These are phyloP conservation scores for Agriopis leucophaearia DNA, from an alignment of 2,888 invertebrate genomes.

Conservation along the genomic window DNA sequence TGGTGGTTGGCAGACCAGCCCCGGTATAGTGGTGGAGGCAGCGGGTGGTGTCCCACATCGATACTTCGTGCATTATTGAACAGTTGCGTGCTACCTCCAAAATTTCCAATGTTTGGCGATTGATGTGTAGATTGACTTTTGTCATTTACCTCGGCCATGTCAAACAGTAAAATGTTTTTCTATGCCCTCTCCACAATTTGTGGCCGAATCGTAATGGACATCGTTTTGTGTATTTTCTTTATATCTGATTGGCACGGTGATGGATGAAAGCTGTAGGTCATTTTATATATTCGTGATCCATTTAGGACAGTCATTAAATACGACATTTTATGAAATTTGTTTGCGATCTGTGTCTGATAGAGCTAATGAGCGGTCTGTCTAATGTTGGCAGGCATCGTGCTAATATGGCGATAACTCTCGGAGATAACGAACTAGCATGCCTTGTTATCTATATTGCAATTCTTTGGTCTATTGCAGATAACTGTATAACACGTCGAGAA, in stretches of 20 bases:
- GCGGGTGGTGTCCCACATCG: constrained; percentile 81
- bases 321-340: constrained; percentile 43
- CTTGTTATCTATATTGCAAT: constrained; percentile 23
- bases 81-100: constrained; percentile 83
- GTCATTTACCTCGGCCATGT: constrained; percentile 84
- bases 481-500: constrained; percentile 42
- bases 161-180: constrained; percentile 84
- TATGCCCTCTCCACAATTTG: constrained; percentile 79
- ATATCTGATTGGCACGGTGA: constrained; percentile 81
- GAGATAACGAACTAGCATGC: constrained; percentile 38
- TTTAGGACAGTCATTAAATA: constrained; percentile 46
- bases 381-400: constrained; percentile 27
- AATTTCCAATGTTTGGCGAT: constrained; percentile 86
- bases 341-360: constrained; percentile 43
- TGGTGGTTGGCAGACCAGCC: constrained; percentile 46
- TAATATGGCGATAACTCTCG: constrained; percentile 25
- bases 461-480: constrained; percentile 32
- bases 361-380: constrained; percentile 47
- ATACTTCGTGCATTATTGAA: constrained; percentile 85
- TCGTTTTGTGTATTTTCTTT: constrained; percentile 74
- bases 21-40: constrained; percentile 32
- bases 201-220: constrained; percentile 78
- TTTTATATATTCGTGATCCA: constrained; percentile 66
- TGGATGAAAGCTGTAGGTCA: constrained; percentile 74
- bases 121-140: constrained; percentile 87